phyloP scores from a whole-genome alignment of 2,797 vertebrate genomes.

The Melanogrammus aeglefinus region DNA sequence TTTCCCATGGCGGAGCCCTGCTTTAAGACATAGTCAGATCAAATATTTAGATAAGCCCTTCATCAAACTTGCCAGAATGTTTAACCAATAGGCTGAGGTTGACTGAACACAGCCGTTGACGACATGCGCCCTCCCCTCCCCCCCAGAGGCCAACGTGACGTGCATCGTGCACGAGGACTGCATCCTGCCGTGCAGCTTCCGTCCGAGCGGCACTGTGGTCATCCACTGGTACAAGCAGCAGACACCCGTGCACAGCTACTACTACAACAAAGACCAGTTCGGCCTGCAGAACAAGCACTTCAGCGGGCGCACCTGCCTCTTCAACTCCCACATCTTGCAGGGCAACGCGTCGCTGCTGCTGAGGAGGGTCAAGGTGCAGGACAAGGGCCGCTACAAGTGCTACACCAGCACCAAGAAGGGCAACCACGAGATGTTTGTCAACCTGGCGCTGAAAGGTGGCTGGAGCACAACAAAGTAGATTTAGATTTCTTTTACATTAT shows the following conservation, averaged over 20 bases:
- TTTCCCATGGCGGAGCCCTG: no score
- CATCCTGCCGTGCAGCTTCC: constrained; percentile 76
- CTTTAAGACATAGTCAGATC: neutral
- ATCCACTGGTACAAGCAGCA: constrained; percentile 80
- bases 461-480: constrained; percentile 29
- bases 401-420: constrained; percentile 74
- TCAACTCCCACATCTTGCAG: constrained; percentile 70
- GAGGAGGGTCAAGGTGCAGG: constrained; percentile 71
- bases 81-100: neutral
- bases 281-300: constrained; percentile 72
- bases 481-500: neutral
- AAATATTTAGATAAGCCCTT: neutral
- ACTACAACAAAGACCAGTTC: constrained; percentile 73
- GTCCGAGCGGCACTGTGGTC: constrained; percentile 66
- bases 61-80: neutral
- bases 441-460: constrained; percentile 75
- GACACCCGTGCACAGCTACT: constrained; percentile 79
- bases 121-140: neutral
- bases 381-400: constrained; percentile 78
- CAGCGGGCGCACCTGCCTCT: constrained; percentile 74
- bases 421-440: constrained; percentile 64
- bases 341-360: constrained; percentile 84
- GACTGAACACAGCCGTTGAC: neutral
- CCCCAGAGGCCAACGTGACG: constrained; percentile 64
- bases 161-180: constrained; percentile 76